Conservation (phyloP, 1,140 invertebrate species). For the Probaryconus sp. region DNA sequence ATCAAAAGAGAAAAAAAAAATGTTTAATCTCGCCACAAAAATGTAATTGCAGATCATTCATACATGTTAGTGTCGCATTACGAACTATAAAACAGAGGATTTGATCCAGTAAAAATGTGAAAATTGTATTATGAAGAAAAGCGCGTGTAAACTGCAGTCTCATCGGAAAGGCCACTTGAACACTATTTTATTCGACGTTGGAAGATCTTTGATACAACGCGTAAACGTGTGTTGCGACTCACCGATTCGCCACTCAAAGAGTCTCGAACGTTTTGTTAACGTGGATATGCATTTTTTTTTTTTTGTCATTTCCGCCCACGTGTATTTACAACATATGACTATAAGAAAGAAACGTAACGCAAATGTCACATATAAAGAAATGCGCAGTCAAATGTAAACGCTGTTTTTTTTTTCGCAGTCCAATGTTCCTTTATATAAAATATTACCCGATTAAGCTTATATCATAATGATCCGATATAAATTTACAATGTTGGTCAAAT, state of each 20-base stretch:
- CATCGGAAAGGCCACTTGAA: constrained; percentile 74
- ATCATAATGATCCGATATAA: constrained; percentile 26
- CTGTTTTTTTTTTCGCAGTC: neutral
- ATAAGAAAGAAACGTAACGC: constrained; percentile 26
- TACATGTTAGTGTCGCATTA: too few species aligned
- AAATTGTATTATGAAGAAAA: constrained; percentile 67
- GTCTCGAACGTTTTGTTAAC: constrained; percentile 3
- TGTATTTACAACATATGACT: constrained; percentile 44
- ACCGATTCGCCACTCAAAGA: constrained; percentile 40
- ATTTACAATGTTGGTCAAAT: constrained; percentile 19
- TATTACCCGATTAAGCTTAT: constrained; percentile 22
- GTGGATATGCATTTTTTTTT: constrained; percentile 24
- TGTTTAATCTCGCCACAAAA: too few species aligned
- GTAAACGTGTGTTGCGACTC: constrained; percentile 48
- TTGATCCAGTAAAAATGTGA: constrained; percentile 48
- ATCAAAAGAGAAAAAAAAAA: constrained; percentile 2
- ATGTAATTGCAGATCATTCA: constrained; percentile 23
- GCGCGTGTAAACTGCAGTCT: constrained; percentile 73
- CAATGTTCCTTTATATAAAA: neutral
- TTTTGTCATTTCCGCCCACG: neutral
- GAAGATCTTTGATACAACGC: constrained; percentile 53
- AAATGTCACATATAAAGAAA: constrained; percentile 38
- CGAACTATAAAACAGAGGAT: too few species aligned
- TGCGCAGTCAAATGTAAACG: constrained; percentile 24
- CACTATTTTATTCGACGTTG: constrained; percentile 57